Conservation (phyloP, 1,140 invertebrate genomes). For the Pseudomyrmex dendroicus region DNA sequence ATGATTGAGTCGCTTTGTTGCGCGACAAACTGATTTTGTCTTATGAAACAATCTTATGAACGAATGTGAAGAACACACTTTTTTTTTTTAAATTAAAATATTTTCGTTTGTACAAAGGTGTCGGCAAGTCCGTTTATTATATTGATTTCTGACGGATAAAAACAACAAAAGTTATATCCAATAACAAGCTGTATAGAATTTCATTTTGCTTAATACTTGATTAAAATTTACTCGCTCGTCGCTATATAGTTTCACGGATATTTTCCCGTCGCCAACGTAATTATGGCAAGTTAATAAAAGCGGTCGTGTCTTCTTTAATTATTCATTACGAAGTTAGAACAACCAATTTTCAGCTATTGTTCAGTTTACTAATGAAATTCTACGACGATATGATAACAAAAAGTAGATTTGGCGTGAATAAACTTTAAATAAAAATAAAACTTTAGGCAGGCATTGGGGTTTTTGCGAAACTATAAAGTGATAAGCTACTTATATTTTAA, state of each 20-base stretch:
- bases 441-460: no score
- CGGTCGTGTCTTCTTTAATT: constrained; percentile 37
- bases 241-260: background rate
- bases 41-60: background rate
- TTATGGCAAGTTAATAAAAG: constrained; percentile 34
- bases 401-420: background rate
- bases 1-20: constrained; percentile 3
- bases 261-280: background rate
- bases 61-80: no score
- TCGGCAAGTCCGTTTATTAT: background rate
- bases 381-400: background rate
- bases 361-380: constrained; percentile 34
- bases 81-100: no score
- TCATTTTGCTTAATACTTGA: constrained; percentile 20
- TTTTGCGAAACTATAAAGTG: no score
- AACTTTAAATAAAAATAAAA: background rate
- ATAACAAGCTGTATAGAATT: background rate
- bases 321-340: constrained; percentile 38
- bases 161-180: background rate
- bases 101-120: no score
- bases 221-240: constrained; percentile 14
- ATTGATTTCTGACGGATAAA: background rate
- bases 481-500: no score
- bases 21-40: background rate
- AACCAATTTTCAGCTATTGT: background rate